Evolutionary conservation across 2,113 vertebrate genomes (phyloP).

Genomic region (Boulengeromyrus knoepffleri): DNA sequence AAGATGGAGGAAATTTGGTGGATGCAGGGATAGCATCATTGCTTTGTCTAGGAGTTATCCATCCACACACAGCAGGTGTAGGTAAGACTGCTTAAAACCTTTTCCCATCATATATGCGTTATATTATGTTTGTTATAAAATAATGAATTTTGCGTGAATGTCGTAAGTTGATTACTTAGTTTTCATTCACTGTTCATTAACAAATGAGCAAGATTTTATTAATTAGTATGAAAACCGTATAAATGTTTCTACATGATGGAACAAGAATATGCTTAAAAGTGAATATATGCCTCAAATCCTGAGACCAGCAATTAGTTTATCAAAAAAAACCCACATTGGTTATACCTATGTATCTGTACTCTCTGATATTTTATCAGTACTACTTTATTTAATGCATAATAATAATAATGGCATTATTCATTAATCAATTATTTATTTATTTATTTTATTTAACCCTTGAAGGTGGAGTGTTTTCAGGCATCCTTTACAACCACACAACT

Average conservation of each 20-base stretch:
- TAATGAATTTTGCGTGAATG: neutral
- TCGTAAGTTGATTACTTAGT: neutral
- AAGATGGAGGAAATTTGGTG: conserved; percentile 39
- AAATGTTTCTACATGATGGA: neutral
- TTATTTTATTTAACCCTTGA: conserved; percentile 3
- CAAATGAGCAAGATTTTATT: neutral
- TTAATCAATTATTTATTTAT: neutral
- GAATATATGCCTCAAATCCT: neutral
- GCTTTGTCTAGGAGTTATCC: conserved; percentile 46
- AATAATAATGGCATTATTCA: neutral
- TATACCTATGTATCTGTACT: neutral
- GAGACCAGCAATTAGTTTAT: neutral
- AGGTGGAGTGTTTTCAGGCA: conserved; percentile 47
- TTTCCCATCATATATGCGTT: neutral
- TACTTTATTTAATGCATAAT: neutral
- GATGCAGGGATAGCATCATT: conserved; percentile 41
- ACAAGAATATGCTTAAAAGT: neutral
- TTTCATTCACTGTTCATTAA: neutral
- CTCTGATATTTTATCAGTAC: neutral
- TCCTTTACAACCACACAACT: conserved; percentile 32
- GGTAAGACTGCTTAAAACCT: conserved; percentile 43
- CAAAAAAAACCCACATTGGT: neutral
- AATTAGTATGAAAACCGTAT: neutral
- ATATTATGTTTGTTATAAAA: neutral
- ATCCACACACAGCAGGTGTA: conserved; percentile 43